Evolutionary conservation across 2,113 vertebrate genomes (phyloP).

Genomic region (Neogale vison): DNA sequence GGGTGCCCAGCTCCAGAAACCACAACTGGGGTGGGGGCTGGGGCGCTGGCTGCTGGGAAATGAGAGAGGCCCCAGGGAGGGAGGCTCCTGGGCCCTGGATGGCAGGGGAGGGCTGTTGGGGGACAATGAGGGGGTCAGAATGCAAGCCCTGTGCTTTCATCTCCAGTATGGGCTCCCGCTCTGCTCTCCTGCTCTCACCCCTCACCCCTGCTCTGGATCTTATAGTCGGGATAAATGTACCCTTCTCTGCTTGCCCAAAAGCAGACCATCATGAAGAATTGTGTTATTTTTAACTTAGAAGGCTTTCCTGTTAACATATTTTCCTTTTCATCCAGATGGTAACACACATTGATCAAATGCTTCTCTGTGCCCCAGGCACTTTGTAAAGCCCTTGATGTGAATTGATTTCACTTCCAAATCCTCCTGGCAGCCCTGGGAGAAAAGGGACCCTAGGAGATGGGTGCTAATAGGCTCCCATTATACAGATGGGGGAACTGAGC

Average conservation of each 20-base stretch:
- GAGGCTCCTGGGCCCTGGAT: neutral
- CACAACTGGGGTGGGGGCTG: neutral
- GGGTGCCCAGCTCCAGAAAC: slow-evolving; percentile 20
- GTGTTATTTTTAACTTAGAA: neutral
- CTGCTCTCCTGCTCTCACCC: neutral
- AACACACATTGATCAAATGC: neutral
- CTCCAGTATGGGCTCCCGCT: rapidly evolving
- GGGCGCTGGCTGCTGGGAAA: slow-evolving; percentile 32
- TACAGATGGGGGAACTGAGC: neutral
- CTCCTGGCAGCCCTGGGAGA: neutral
- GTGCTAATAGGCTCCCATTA: neutral
- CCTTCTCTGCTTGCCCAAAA: neutral
- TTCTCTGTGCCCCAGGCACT: neutral
- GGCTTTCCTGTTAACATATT: neutral
- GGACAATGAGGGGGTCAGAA: neutral
- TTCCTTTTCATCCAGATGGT: neutral
- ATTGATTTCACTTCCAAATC: neutral
- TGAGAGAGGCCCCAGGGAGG: neutral
- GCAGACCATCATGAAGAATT: neutral
- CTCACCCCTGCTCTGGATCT: neutral
- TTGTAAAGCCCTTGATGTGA: neutral
- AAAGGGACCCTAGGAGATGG: neutral
- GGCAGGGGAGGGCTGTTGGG: neutral
- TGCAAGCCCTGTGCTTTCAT: neutral
- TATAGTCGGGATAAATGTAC: neutral